phyloP scores from a whole-genome alignment of 2,113 vertebrate genomes.

The Spilogale gracilis region DNA sequence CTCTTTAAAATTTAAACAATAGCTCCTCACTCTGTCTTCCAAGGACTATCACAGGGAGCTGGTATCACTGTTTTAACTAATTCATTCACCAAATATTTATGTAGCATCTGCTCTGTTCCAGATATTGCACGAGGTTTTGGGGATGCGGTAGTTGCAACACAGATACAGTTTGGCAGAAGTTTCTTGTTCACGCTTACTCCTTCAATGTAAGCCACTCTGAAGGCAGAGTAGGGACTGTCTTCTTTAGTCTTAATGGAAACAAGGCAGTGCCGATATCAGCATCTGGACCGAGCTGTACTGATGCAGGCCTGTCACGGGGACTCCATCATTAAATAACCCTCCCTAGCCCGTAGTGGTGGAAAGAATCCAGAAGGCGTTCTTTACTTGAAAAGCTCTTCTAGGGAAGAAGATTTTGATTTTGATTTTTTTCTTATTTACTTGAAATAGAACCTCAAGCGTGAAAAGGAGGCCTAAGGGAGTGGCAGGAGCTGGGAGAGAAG shows the following conservation, averaged over 20 bases:
- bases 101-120: slow-evolving; percentile 35
- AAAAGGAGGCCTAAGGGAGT: slow-evolving; percentile 59
- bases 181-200: slow-evolving; percentile 22
- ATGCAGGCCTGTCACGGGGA: background rate
- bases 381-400: slow-evolving; percentile 54
- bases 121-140: background rate
- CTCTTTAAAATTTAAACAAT: slow-evolving; percentile 60
- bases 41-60: slow-evolving; percentile 15
- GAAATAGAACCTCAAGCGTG: slow-evolving; percentile 65
- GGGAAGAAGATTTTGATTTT: background rate
- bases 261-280: background rate
- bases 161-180: slow-evolving; percentile 39
- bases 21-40: background rate
- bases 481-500: slow-evolving; percentile 53
- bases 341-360: background rate
- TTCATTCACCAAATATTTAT: slow-evolving; percentile 38
- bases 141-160: background rate
- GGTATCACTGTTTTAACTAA: slow-evolving; percentile 14
- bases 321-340: slow-evolving; percentile 35
- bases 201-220: background rate
- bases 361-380: slow-evolving; percentile 38
- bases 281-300: background rate
- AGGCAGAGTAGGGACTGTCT: background rate
- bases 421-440: slow-evolving; percentile 34
- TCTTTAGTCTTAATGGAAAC: slow-evolving; percentile 21